Percentiles rank a stretch among this genome's conserved stretches.
These are phyloP conservation scores for Lepidotrigona ventralis DNA, from an alignment of 1,140 invertebrate species.

Conservation along the genomic window DNA sequence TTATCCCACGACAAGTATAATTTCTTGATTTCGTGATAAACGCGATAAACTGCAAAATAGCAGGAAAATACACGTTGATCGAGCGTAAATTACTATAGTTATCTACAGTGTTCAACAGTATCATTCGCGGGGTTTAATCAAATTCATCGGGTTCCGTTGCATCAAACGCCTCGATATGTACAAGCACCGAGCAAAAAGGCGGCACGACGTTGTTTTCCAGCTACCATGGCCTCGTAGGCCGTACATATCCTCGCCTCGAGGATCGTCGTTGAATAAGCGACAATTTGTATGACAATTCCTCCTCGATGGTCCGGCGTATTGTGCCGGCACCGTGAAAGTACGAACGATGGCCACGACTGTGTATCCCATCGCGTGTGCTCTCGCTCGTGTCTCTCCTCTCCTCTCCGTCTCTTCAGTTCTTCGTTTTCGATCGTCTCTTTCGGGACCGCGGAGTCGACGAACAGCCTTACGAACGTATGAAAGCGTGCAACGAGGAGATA, in stretches of 20 bases:
- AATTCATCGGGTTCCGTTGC: neutral
- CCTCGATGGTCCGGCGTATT: conserved; percentile 64
- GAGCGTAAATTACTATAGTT: neutral
- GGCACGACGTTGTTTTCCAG: conserved; percentile 32
- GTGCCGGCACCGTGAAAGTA: conserved; percentile 64
- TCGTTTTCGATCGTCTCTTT: conserved; percentile 37
- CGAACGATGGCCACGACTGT: conserved; percentile 58
- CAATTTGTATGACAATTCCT: conserved; percentile 73
- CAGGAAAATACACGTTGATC: neutral
- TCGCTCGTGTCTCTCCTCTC: conserved; percentile 18
- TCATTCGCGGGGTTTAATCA: neutral
- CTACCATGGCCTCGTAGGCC: conserved; percentile 39
- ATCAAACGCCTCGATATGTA: too few relatives aligned
- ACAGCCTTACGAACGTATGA: conserved; percentile 9
- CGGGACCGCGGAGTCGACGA: conserved; percentile 33
- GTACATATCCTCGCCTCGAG: conserved; percentile 49
- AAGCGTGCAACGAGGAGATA: conserved; percentile 8
- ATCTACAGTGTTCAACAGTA: neutral
- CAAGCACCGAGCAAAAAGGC: neutral
- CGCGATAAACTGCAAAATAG: too few relatives aligned
- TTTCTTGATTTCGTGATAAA: too few relatives aligned
- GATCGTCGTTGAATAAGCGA: conserved; percentile 67
- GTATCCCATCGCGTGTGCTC: conserved; percentile 48
- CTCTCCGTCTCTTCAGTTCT: neutral
- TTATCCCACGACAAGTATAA: too few relatives aligned